These are phyloP conservation scores for Scaptomyza hsui DNA, from an alignment of 1,140 invertebrate genomes.

Conservation along the genomic window DNA sequence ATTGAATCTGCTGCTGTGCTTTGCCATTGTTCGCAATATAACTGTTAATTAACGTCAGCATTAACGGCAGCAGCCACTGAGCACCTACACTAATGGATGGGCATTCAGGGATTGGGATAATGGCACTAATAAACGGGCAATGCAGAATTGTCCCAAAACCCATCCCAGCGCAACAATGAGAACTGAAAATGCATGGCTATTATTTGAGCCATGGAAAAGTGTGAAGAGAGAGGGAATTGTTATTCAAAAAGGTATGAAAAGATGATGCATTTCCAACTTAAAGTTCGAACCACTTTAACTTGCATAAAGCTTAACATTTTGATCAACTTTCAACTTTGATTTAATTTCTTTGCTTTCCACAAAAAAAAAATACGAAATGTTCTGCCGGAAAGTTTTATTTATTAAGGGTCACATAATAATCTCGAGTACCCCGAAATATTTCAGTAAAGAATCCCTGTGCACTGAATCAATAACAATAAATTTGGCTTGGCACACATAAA, in stretches of 20 bases:
- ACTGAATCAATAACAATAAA: slow-evolving; percentile 75
- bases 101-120: slow-evolving; percentile 4
- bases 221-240: neutral
- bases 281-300: neutral
- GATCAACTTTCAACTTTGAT: neutral
- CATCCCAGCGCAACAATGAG: slow-evolving; percentile 1
- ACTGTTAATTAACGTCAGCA: slow-evolving; percentile 30
- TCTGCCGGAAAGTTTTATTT: slow-evolving; percentile 34
- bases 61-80: slow-evolving; percentile 3
- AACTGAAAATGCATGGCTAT: neutral
- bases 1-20: slow-evolving; percentile 14
- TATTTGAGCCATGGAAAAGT: neutral
- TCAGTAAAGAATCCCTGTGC: slow-evolving; percentile 15
- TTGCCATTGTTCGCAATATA: slow-evolving; percentile 31
- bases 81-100: slow-evolving; percentile 36
- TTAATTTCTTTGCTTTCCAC: slow-evolving; percentile 1
- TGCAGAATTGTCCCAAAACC: slow-evolving; percentile 2
- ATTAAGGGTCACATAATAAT: slow-evolving; percentile 46
- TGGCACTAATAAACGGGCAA: slow-evolving; percentile 14
- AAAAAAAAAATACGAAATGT: slow-evolving; percentile 19
- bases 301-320: neutral
- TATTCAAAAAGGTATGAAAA: neutral
- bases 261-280: neutral
- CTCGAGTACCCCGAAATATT: slow-evolving; percentile 20
- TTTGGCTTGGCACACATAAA: slow-evolving; percentile 59